Conservation (phyloP, 2,888 invertebrate species). For the Synergus laeviventris region DNA sequence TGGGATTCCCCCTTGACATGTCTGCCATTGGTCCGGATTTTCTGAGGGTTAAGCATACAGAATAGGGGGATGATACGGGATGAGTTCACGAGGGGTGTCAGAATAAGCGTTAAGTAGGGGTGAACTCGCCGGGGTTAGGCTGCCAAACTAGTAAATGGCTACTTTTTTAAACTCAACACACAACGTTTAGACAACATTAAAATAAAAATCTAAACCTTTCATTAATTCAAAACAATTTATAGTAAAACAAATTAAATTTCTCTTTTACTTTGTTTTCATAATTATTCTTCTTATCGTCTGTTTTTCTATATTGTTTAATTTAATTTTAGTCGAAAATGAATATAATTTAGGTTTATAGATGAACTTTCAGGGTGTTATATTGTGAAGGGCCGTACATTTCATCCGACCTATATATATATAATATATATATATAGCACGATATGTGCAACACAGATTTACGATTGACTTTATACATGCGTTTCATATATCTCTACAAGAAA, state of each 20-base stretch:
- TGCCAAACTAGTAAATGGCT: conserved; percentile 61
- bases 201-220: neutral
- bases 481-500: conserved; percentile 33
- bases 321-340: neutral
- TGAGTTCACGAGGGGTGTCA: conserved; percentile 70
- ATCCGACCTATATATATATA: no score
- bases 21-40: conserved; percentile 69
- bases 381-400: neutral
- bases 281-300: neutral
- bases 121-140: conserved; percentile 56
- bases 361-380: neutral
- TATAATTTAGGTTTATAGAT: conserved; percentile 5
- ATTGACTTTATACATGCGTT: conserved; percentile 26
- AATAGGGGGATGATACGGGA: conserved; percentile 73
- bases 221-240: neutral
- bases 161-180: conserved; percentile 48
- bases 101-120: conserved; percentile 74
- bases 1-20: conserved; percentile 68
- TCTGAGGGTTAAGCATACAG: conserved; percentile 63
- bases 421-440: no score
- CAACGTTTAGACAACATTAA: conserved; percentile 39
- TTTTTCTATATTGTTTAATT: neutral
- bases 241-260: neutral
- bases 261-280: neutral
- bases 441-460: conserved; percentile 11